Percentiles rank a stretch among this genome's conserved stretches.
These are phyloP conservation scores for Bothrops jararaca DNA, from an alignment of 2,113 vertebrate genomes.

Conservation along the genomic window DNA sequence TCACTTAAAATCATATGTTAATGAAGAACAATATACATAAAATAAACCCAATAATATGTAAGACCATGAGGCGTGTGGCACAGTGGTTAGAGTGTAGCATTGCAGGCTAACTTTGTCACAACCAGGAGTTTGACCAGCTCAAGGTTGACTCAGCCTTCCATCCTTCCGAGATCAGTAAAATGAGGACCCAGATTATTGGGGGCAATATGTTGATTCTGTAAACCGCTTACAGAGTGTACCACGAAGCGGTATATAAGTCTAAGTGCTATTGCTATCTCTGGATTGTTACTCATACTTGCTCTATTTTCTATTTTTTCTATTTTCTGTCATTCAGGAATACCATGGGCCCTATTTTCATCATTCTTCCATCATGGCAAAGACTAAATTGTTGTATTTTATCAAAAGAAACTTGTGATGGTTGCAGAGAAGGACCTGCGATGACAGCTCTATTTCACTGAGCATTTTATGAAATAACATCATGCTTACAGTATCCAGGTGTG, in stretches of 20 bases:
- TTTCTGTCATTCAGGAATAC: conserved; percentile 3
- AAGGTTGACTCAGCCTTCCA: background rate
- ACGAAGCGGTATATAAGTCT: background rate
- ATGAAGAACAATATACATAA: background rate
- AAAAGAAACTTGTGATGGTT: background rate
- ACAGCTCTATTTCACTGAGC: background rate
- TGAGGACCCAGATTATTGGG: background rate
- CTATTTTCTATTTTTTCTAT: conserved; percentile 24
- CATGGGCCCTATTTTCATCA: background rate
- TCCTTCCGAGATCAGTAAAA: background rate
- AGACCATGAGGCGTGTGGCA: background rate
- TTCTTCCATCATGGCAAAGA: background rate
- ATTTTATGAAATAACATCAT: conserved; percentile 15
- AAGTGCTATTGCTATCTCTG: background rate
- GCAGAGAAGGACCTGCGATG: background rate
- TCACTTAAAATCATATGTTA: background rate
- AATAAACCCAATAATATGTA: background rate
- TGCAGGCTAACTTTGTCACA: background rate
- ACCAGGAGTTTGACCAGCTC: background rate
- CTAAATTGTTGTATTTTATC: background rate
- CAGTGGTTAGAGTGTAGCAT: background rate
- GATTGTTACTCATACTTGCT: background rate
- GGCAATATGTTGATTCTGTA: background rate
- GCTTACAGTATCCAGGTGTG: conserved; percentile 96
- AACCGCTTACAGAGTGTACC: background rate